Percentiles rank a stretch among this genome's conserved stretches.
phyloP scores from a whole-genome alignment of 2,888 invertebrate genomes.

The Hyppa rectilinea region DNA sequence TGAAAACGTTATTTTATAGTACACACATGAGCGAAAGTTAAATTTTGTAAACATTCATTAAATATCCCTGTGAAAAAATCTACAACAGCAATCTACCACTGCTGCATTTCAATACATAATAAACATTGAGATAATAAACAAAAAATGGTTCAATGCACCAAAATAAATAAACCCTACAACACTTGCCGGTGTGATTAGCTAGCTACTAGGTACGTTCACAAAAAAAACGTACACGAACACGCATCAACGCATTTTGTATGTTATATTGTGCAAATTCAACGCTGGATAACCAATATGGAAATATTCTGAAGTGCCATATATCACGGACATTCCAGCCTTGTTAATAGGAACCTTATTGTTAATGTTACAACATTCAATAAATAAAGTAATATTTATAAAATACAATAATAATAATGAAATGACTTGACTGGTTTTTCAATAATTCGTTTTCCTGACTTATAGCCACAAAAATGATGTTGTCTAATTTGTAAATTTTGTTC shows the following conservation, averaged over 20 bases:
- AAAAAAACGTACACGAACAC: conserved; percentile 11
- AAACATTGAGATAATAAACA: conserved; percentile 22
- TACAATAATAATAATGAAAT: neutral
- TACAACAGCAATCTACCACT: conserved; percentile 50
- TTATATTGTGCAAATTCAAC: conserved; percentile 14
- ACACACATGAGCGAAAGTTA: conserved; percentile 46
- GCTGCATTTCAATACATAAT: conserved; percentile 31
- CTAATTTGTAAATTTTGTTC: neutral
- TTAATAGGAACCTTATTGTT: neutral
- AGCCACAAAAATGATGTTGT: neutral
- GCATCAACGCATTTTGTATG: neutral
- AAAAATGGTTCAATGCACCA: conserved; percentile 53
- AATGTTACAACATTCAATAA: conserved; percentile 3
- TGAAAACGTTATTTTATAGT: conserved; percentile 24
- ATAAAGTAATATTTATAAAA: neutral
- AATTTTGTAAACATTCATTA: conserved; percentile 48
- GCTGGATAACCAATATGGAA: conserved; percentile 3
- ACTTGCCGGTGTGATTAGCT: conserved; percentile 5
- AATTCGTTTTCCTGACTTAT: too few species aligned
- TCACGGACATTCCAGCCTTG: neutral
- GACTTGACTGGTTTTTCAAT: neutral
- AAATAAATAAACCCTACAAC: conserved; percentile 42
- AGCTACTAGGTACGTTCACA: conserved; percentile 8
- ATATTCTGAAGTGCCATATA: neutral
- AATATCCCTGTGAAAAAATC: conserved; percentile 55